These are phyloP conservation scores for Hyalella azteca DNA, from an alignment of 2,888 invertebrate genomes.

Conservation along the genomic window DNA sequence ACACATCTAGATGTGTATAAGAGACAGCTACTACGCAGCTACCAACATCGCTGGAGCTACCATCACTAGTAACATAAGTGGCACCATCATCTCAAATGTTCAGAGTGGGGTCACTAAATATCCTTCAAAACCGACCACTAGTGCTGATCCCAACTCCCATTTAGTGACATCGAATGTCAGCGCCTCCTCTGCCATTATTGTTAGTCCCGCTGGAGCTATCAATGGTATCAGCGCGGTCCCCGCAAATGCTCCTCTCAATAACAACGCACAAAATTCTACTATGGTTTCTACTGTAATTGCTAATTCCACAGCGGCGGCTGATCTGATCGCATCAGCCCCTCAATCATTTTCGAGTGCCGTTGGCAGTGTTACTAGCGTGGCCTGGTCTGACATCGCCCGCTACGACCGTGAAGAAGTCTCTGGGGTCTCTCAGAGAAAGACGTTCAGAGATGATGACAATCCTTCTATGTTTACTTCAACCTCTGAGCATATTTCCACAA, in stretches of 20 bases:
- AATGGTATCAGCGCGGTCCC: too few relatives aligned
- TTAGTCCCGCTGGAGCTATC: too few relatives aligned
- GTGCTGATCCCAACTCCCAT: constrained; percentile 33
- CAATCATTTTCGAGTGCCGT: background rate
- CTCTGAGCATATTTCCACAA: background rate
- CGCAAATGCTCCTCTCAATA: too few relatives aligned
- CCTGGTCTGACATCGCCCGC: background rate
- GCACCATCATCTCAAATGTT: constrained; percentile 28
- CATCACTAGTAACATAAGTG: constrained; percentile 13
- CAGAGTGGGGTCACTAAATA: constrained; percentile 33
- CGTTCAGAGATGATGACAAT: background rate
- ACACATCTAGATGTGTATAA: too few relatives aligned
- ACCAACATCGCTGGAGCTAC: background rate
- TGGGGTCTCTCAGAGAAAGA: background rate
- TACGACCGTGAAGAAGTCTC: background rate
- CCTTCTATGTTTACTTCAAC: background rate
- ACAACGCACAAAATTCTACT: too few relatives aligned
- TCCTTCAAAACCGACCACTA: too few relatives aligned
- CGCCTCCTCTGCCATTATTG: too few relatives aligned
- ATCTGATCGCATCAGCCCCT: background rate
- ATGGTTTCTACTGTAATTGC: constrained; percentile 37
- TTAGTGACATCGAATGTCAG: too few relatives aligned
- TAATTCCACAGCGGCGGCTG: constrained; percentile 40
- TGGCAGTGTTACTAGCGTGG: background rate
- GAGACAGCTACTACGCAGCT: too few relatives aligned